A percentile compares a stretch with the other conserved stretches of the same genome.
phyloP scores from a whole-genome alignment of 2,113 vertebrate species.

The Excalfactoria chinensis region DNA sequence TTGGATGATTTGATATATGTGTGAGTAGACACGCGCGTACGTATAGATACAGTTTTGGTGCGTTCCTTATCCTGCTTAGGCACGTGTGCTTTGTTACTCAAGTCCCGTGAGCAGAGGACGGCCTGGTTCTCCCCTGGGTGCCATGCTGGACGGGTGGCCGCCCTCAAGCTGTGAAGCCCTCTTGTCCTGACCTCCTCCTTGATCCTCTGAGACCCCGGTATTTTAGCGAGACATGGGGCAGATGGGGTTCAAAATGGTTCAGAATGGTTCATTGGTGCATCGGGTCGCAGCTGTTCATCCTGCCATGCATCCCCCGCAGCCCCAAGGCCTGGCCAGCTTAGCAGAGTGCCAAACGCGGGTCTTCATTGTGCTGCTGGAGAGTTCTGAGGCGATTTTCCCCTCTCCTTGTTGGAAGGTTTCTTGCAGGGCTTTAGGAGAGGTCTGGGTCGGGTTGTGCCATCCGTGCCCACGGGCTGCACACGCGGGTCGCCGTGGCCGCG shows the following conservation, averaged over 20 bases:
- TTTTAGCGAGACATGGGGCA: neutral
- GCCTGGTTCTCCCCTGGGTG: neutral
- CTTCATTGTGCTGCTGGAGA: neutral
- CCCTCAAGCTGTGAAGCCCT: neutral
- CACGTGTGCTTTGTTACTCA: neutral
- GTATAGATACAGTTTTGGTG: neutral
- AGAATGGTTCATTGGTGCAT: fast-evolving
- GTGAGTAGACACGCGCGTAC: fast-evolving
- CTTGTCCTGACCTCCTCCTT: constrained; percentile 8
- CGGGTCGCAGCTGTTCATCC: neutral
- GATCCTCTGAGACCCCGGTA: neutral
- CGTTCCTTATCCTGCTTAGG: neutral
- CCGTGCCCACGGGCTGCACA: neutral
- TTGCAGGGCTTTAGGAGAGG: neutral
- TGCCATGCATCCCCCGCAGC: neutral
- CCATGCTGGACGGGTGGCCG: neutral
- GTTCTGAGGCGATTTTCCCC: neutral
- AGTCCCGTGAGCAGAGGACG: neutral
- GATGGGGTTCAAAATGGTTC: neutral
- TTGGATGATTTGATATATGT: neutral
- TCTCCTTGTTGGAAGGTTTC: neutral
- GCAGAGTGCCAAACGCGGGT: neutral
- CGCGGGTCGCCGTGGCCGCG: neutral
- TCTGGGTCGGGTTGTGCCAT: neutral
- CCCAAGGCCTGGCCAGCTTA: neutral